A percentile compares a stretch with the other conserved stretches of the same genome.
phyloP scores from a whole-genome alignment of 1,140 invertebrate genomes.

The Neelides sp. region DNA sequence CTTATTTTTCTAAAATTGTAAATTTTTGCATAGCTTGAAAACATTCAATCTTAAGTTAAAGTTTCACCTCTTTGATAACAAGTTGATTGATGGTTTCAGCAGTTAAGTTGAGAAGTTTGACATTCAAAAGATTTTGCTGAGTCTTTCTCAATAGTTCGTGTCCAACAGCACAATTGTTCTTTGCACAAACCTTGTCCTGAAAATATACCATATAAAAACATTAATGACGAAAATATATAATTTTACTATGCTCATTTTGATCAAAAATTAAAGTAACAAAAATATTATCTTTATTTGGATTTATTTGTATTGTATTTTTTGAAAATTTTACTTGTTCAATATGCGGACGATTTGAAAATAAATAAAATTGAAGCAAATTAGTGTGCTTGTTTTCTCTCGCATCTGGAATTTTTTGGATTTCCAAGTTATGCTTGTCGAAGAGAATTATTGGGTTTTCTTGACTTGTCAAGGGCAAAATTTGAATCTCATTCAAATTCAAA shows the following conservation, averaged over 20 bases:
- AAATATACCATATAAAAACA: too few species aligned
- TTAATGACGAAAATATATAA: too few species aligned
- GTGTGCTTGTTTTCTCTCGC: slow-evolving; percentile 49
- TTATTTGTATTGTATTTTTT: too few species aligned
- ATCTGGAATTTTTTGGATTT: slow-evolving; percentile 45
- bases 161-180: slow-evolving; percentile 48
- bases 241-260: too few species aligned
- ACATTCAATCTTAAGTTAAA: too few species aligned
- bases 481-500: slow-evolving; percentile 42
- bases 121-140: slow-evolving; percentile 49
- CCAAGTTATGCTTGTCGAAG: slow-evolving; percentile 72
- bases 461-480: slow-evolving; percentile 57
- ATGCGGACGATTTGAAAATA: slow-evolving; percentile 50
- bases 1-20: too few species aligned
- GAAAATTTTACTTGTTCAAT: too few species aligned
- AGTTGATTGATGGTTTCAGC: slow-evolving; percentile 50
- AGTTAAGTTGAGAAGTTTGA: slow-evolving; percentile 50
- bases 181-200: slow-evolving; percentile 53
- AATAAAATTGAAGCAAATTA: slow-evolving; percentile 56
- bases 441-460: slow-evolving; percentile 60
- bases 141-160: slow-evolving; percentile 66
- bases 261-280: too few species aligned
- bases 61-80: too few species aligned
- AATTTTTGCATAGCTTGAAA: too few species aligned
- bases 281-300: too few species aligned